Evolutionary conservation across 2,888 invertebrate genomes (phyloP), one percentile per base, ranked within the genome.

Genomic region (Agrypnus murinus): DNA sequence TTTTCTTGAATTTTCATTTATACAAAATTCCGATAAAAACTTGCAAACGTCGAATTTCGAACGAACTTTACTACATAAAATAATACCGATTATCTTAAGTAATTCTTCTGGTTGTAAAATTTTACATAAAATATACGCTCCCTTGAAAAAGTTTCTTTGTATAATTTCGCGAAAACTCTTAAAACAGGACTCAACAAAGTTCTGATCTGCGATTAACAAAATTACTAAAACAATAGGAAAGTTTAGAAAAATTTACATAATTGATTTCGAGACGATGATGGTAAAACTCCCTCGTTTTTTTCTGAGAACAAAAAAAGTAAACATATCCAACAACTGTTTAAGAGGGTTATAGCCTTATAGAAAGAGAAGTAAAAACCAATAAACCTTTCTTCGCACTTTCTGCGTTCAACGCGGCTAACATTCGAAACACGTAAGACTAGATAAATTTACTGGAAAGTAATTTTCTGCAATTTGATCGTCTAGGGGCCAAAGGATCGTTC

Each of bases 351-450:
- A 36, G 55, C 55, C 38, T 55, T 34, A 55, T 17, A 36, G 50
- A 50, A n/a, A 36, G 55, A 55, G 55, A 55, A 55, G 55, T 55
- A 55, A 55, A 55, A 55, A 55, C 55, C 55, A 55, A 55, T 55
- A 55, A 55, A 55, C 55, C 55, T 55, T 55, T 55, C 55, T 36
- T 55, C 55, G 17, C 55, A 17, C 55, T 40, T 25, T 15, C 55
- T 55, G 10, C 14, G 36, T 55, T 55, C 55, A 55, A 6, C 48
- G 15, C 38, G 34, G 36, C 55, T n/a, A 36, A 34, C 36, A 55
- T 55, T 55, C 55, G 36, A 36, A 55, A 55, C 55, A 55, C 55
- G 55, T 55, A 55, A 55, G 55, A 36, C 36, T 55, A 36, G 55
- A 55, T 55, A 55, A 55, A 55, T 55, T 55, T 55, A 55, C 55